Conservation (phyloP, 1,140 invertebrate species). For the Anadara kagoshimensis region DNA sequence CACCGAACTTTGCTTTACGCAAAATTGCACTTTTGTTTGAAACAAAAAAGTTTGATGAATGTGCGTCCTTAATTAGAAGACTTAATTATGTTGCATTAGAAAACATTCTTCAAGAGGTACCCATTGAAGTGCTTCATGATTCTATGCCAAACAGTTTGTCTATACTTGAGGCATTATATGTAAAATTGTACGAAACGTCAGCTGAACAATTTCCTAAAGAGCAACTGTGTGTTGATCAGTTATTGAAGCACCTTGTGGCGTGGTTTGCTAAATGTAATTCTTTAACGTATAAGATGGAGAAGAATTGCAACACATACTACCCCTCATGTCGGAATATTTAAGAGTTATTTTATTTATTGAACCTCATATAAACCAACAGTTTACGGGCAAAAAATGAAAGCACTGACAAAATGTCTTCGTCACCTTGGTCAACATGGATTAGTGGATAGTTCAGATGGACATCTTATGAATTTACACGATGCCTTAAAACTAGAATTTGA, state of each 20-base stretch:
- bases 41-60: conserved; percentile 59
- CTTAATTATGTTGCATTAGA: conserved; percentile 84
- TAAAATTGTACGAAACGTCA: conserved; percentile 78
- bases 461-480: conserved; percentile 78
- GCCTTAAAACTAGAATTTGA: conserved; percentile 89
- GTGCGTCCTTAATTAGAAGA: conserved; percentile 83
- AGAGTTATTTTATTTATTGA: conserved; percentile 77
- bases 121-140: conserved; percentile 89
- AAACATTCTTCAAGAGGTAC: conserved; percentile 83
- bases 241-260: conserved; percentile 87
- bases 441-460: conserved; percentile 79
- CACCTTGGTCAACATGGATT: conserved; percentile 90
- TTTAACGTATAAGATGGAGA: conserved; percentile 72
- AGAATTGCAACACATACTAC: conserved; percentile 75
- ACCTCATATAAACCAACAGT: conserved; percentile 77
- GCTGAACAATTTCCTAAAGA: conserved; percentile 66
- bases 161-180: conserved; percentile 89
- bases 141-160: conserved; percentile 89
- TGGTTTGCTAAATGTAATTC: conserved; percentile 82
- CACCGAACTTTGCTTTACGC: conserved; percentile 53
- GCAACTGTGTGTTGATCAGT: conserved; percentile 82
- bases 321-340: conserved; percentile 78
- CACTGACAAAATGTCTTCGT: conserved; percentile 88
- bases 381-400: conserved; percentile 81
- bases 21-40: conserved; percentile 62